Base-by-base conservation (phyloP, 2,113 vertebrate genomes). In the Otis tarda region DNA sequence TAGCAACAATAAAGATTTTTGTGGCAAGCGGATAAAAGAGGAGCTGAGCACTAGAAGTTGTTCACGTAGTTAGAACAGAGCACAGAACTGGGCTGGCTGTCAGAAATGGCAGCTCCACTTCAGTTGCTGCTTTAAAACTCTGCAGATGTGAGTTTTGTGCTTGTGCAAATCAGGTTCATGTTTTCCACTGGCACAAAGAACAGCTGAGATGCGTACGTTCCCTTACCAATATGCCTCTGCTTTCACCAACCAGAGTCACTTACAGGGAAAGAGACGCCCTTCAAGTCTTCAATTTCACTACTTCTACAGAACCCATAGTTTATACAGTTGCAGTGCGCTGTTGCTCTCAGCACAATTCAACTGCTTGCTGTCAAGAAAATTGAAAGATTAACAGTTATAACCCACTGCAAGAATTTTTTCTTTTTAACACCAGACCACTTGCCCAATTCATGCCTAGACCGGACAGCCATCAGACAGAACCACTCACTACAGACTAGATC, bases 201-300 rank as follows among this genome's bases (percentile, higher is more conserved):
- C 16, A 68, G 33, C 49, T 41, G 39, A 89, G 57, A 76, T 12
- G 22, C 0, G 0, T 17, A 7, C 4, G 4, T 21, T 78, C 53
- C 68, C 35, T 39, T 84, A 74, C 17, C 31, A 56, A 41, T 3
- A n/a, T 1, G 1, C 15, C 21, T 27, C 39, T 3, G 1, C 20
- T 82, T 39, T 78, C n/a, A 53, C 16, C 35, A 75, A 33, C 4
- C 35, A 60, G 9, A 16, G 39, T 16, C 19, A 33, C 41, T 70
- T 53, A 77, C 12, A 56, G 24, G 7, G 19, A 83, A 69, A 78
- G 35, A 76, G 73, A 70, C 69, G 22, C 23, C 69, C 31, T 17
- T 57, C 21, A 59, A 19, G 55, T 56, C 33, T 53, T 56, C 10
- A 12, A 7, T 83, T 63, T 68, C 35, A 76, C 18, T 60, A 17